Evolutionary conservation across 2,797 vertebrate species (phyloP), one percentile per base, ranked within the genome.

Genomic region (Onychomys torridus): DNA sequence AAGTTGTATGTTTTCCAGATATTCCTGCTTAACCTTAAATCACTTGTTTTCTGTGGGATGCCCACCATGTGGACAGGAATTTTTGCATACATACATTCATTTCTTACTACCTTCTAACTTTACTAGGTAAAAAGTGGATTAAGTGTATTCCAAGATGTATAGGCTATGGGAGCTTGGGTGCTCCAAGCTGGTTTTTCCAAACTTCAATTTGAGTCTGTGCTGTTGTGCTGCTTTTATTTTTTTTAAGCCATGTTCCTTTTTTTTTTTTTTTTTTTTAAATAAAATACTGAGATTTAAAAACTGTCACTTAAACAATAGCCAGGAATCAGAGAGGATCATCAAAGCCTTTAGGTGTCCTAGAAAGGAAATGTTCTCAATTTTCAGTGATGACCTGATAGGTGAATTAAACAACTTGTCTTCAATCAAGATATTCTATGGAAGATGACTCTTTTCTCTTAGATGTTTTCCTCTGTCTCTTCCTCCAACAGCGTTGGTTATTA

Each of bases 401-500:
- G 63, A 91, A 61, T 49, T 57, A 79, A 86, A 55, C 65, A 93
- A 46, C 82, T 91, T 73, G 27, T 88, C 87, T 83, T 90, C 32
- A 65, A n/a, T 3, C 6, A 67, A 87, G 71, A 65, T 21, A 75
- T 34, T 71, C 29, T 52, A 55, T 25, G 65, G 86, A 40, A 85
- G 67, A 90, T 85, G 73, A 10, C n/a, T 83, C 52, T 29, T 71
- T 76, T 27, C 49, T 73, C 52, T 63, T 21, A 46, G 32, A 27
- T 65, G 81, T 84, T 94, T n/a, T 76, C 37, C 55, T 89, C 49
- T 94, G 69, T 69, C 90, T 65, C 29, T 61, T 32, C 40, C 16
- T 59, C 25, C 73, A 77, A 65, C 63, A 75, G 67, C 96, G 79
- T 96, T 94, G 85, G 17, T 89, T 94, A 76, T 86, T n/a, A 92